Conservation (phyloP, 2,888 invertebrate genomes). For the Dolomedes plantarius region DNA sequence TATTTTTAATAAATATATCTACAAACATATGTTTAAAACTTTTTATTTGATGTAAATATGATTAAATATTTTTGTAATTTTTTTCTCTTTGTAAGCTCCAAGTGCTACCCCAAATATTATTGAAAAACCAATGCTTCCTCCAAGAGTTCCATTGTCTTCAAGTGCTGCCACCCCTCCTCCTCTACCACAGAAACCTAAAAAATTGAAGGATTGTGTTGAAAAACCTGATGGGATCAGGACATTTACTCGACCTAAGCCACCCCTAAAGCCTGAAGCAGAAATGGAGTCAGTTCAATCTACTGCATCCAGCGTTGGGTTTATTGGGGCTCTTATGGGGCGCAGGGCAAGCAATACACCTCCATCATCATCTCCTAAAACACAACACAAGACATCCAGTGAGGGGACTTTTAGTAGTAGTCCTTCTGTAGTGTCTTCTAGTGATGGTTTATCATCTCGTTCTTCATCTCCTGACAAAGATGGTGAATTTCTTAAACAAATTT, state of each 20-base stretch:
- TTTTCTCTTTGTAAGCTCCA: slow-evolving; percentile 35
- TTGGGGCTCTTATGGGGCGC: slow-evolving; percentile 52
- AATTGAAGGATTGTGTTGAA: slow-evolving; percentile 37
- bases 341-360: slow-evolving; percentile 30
- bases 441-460: slow-evolving; percentile 43
- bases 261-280: slow-evolving; percentile 25
- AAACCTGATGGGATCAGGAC: slow-evolving; percentile 31
- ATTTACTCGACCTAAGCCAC: slow-evolving; percentile 42
- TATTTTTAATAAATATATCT: too few relatives aligned
- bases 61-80: too few relatives aligned
- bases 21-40: too few relatives aligned
- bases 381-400: slow-evolving; percentile 20
- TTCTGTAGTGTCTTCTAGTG: slow-evolving; percentile 16
- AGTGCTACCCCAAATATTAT: not conserved
- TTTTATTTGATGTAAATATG: too few relatives aligned
- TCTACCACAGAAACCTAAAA: slow-evolving; percentile 58
- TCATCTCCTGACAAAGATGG: slow-evolving; percentile 64
- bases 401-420: slow-evolving; percentile 10
- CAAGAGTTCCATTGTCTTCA: slow-evolving; percentile 25
- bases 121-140: slow-evolving; percentile 52
- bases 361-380: slow-evolving; percentile 40
- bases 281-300: slow-evolving; percentile 8
- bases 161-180: slow-evolving; percentile 47
- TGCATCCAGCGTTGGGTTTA: slow-evolving; percentile 28
- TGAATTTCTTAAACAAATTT: slow-evolving; percentile 13